Base-by-base conservation (phyloP, 92 coral and sea anemone genomes). In the Pocillopora grandis region DNA sequence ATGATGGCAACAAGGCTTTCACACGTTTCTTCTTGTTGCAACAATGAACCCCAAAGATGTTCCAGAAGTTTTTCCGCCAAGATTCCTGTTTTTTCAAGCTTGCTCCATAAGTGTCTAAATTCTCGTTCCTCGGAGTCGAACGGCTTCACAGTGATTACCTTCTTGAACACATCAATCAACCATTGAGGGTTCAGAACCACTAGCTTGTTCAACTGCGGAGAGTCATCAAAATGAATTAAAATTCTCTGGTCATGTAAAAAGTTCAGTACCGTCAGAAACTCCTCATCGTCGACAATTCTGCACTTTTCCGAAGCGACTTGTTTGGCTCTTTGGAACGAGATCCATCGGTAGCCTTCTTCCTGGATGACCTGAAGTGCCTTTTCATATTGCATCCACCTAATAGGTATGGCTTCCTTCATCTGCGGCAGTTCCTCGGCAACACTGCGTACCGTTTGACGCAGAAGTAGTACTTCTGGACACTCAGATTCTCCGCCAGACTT, bases 171-270 rank as follows among this genome's bases (percentile, higher is more conserved):
- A 57, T 87, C 88, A 75, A 89, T 87, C 78, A 92, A 74, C 95
- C 95, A 92, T 27, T 80, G 85, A 60, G 89, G 83, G 63, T 92
- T 76, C 63, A 92, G 64, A 19, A 92, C 75, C 21, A 92, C 83
- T 64, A 83, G 14, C 14, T 73, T 75, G 70, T 81, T 70, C 62
- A 81, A 76, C 5, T 69, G 84, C 19, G 76, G 48, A 12, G 84
- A 60, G 19, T 87, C 88, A 58, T 70, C 82, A 84, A 90, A 87
- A 65, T 86, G 90, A 59, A 92, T 85, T 49, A 92, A 36, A 49
- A 92, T 76, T 33, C 93, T 65, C 76, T 86, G 88, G 64, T 89
- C 90, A 66, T 89, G 95, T 12, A 92, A 77, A 71, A 89, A 90
- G 59, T 76, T 33, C 66, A 92, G 81, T 61, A 82, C 48, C 9